Evolutionary conservation across 2,888 invertebrate genomes (phyloP).

Genomic region (Tenthredo amoena): DNA sequence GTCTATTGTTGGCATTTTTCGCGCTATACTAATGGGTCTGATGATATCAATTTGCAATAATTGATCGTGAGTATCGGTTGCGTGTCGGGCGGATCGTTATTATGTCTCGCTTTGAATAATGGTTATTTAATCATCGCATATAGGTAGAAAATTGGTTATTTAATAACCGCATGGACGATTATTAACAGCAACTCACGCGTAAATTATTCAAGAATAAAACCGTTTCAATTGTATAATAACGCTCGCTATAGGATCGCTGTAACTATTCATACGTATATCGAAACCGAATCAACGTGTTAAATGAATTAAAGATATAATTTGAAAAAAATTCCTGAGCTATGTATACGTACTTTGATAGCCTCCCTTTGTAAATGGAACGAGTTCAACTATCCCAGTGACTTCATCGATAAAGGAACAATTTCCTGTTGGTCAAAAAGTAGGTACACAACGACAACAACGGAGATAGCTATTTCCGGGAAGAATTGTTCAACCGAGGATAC

Average conservation of each 20-base stretch:
- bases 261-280: background rate
- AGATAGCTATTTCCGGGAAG: slow-evolving; percentile 68
- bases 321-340: slow-evolving; percentile 23
- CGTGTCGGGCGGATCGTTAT: slow-evolving; percentile 9
- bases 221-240: background rate
- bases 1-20: slow-evolving; percentile 13
- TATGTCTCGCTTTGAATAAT: background rate
- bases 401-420: slow-evolving; percentile 54
- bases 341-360: background rate
- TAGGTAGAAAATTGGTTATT: background rate
- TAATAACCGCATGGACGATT: background rate
- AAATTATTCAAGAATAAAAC: slow-evolving; percentile 2
- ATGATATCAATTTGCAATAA: slow-evolving; percentile 38
- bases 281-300: background rate
- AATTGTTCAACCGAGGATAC: slow-evolving; percentile 57
- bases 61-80: slow-evolving; percentile 33
- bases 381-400: slow-evolving; percentile 1
- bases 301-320: background rate
- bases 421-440: slow-evolving; percentile 47
- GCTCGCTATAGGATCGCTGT: background rate
- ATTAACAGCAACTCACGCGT: background rate
- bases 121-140: background rate
- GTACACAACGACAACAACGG: slow-evolving; percentile 53
- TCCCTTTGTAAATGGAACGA: background rate
- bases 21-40: background rate